Evolutionary conservation across 2,888 invertebrate species (phyloP), one percentile per base, ranked within the genome.

Genomic region (Hanleya hanleyi): DNA sequence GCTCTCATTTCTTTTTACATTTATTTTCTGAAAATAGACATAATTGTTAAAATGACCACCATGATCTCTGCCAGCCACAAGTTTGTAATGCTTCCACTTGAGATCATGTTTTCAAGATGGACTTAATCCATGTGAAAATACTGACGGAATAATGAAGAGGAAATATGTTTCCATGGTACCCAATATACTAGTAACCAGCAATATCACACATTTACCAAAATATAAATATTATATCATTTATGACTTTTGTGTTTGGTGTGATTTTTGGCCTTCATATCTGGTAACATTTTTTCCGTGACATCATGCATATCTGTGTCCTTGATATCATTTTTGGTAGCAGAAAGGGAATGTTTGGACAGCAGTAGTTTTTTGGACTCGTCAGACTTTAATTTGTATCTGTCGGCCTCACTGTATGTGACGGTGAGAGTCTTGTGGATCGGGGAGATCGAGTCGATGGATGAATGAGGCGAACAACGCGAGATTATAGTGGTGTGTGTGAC

Each of bases 401-500:
- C 32, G 22, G 12, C 29, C 12, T 57, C 57, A 32, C 57, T 57
- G 32, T 57, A 57, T 4, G 57, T 57, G 3, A 57, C 57, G n/a
- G n/a, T n/a, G 4, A 22, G 15, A 57, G 57, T 22, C 29, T 57
- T 57, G 32, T 29, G 57, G 1, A 57, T 57, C 26, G 57, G 57
- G 4, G 57, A 57, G 22, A 57, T 57, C 12, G 57, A 57, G 9
- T 57, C 57, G 2, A 57, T 57, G 22, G 57, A 57, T 50, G 75
- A 68, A 70, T 68, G 75, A 33, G 83, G 81, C n/a, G 82, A 82
- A 67, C 83, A 84, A 67, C 80, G 79, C 26, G 84, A 81, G 32
- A 84, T 47, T 3, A 79, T 62, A 22, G 81, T 81, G 51, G 80
- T 74, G 64, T 81, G 81, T 0, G 84, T 83, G 22, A 78, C 71